A percentile compares a stretch with the other conserved stretches of the same genome.
Evolutionary conservation across 2,113 vertebrate species (phyloP).

Genomic region (Sardina pilchardus): DNA sequence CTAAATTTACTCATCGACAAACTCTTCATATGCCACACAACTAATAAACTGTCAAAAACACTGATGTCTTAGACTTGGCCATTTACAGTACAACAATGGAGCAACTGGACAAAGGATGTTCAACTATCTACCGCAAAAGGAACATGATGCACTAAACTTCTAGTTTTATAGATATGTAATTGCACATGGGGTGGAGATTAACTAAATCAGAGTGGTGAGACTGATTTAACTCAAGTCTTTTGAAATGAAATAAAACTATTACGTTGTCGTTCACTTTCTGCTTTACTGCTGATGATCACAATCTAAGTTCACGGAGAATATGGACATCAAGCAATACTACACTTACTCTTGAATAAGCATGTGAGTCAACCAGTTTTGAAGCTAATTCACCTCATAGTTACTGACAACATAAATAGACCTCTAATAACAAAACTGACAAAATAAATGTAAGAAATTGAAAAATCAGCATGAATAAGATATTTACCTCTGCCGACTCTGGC

Average conservation of each 20-base stretch:
- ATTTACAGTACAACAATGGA: not conserved
- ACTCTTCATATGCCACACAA: too few relatives aligned
- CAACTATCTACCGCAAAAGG: too few relatives aligned
- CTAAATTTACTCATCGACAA: too few relatives aligned
- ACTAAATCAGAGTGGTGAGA: not conserved
- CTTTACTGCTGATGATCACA: not conserved
- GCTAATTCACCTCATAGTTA: conserved; percentile 30
- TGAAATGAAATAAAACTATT: too few relatives aligned
- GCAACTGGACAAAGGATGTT: not conserved
- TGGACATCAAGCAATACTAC: not conserved
- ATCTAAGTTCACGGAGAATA: not conserved
- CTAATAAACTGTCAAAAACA: too few relatives aligned
- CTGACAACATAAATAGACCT: conserved; percentile 32
- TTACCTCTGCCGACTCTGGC: conserved; percentile 40
- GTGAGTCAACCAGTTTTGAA: not conserved
- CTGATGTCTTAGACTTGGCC: not conserved
- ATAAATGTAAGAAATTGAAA: conserved; percentile 1
- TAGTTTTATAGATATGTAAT: too few relatives aligned
- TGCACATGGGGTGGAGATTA: too few relatives aligned
- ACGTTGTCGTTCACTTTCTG: not conserved
- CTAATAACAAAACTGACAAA: not conserved
- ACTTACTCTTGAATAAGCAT: not conserved
- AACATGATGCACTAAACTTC: too few relatives aligned
- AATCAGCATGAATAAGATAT: conserved; percentile 25
- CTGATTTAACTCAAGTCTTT: not conserved